A percentile compares a stretch with the other conserved stretches of the same genome.
phyloP scores from a whole-genome alignment of 2,797 vertebrate genomes.

The Malurus splendens region DNA sequence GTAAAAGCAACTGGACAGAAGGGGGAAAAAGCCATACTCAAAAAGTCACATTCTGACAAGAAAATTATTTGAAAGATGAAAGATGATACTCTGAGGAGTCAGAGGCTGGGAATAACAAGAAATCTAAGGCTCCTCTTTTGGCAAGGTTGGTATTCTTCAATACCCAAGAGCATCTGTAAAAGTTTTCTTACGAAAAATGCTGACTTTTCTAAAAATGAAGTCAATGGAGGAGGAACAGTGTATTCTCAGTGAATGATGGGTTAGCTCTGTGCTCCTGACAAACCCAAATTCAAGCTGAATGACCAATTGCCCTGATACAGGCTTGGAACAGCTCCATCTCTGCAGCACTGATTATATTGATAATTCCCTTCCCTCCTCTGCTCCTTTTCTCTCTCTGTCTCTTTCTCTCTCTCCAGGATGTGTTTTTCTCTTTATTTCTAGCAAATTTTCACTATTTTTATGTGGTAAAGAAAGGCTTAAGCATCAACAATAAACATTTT shows the following conservation, averaged over 20 bases:
- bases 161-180: not conserved
- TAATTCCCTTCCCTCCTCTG: not conserved
- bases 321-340: constrained; percentile 3
- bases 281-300: not conserved
- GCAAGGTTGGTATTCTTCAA: not conserved
- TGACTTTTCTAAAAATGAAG: constrained; percentile 29
- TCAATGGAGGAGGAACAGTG: not conserved
- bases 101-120: not conserved
- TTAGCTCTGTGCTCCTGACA: not conserved
- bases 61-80: not conserved
- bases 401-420: not conserved
- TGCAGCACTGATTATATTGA: not conserved
- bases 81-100: not conserved
- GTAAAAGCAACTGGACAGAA: not conserved
- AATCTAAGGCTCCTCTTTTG: not conserved
- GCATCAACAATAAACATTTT: not conserved
- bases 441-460: not conserved
- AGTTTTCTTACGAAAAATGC: constrained; percentile 32
- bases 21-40: not conserved
- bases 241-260: not conserved
- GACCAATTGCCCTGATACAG: not conserved
- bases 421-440: not conserved
- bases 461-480: not conserved
- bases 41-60: constrained; percentile 1
- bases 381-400: not conserved